These are phyloP conservation scores for Propithecus perrieri DNA, from an alignment of 2,797 vertebrate species.

Conservation along the genomic window DNA sequence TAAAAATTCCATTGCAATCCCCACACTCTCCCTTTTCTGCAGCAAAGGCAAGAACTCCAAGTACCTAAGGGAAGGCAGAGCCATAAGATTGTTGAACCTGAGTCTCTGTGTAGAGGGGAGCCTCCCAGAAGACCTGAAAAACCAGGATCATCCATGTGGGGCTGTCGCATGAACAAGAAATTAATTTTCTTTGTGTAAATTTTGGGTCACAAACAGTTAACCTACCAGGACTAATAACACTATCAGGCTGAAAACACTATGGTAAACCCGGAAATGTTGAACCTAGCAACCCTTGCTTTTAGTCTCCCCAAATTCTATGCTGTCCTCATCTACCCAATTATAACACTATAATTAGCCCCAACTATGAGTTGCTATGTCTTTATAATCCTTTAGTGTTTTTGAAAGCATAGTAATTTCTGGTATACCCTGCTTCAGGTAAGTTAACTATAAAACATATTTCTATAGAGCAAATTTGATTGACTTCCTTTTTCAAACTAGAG, in stretches of 20 bases:
- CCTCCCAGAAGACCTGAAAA: neutral
- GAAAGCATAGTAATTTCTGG: neutral
- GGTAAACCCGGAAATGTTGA: neutral
- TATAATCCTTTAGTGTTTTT: neutral
- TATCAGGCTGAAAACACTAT: neutral
- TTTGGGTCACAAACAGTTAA: neutral
- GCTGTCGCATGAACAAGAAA: neutral
- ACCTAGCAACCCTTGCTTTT: neutral
- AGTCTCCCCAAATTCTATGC: neutral
- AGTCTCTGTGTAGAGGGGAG: neutral
- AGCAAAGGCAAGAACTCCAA: neutral
- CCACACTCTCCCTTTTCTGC: neutral
- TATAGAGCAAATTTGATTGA: neutral
- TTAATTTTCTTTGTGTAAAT: neutral
- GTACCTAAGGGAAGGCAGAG: neutral
- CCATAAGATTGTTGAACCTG: neutral
- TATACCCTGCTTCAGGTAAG: neutral
- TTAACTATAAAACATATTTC: neutral
- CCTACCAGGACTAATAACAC: neutral
- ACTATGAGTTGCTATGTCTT: neutral
- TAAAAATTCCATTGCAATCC: neutral
- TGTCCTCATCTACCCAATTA: neutral
- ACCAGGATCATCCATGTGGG: neutral
- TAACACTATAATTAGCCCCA: neutral
- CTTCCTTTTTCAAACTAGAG: slow-evolving; percentile 38